Conservation (phyloP, 2,888 invertebrate species). For the Tuberolachnus salignus region DNA sequence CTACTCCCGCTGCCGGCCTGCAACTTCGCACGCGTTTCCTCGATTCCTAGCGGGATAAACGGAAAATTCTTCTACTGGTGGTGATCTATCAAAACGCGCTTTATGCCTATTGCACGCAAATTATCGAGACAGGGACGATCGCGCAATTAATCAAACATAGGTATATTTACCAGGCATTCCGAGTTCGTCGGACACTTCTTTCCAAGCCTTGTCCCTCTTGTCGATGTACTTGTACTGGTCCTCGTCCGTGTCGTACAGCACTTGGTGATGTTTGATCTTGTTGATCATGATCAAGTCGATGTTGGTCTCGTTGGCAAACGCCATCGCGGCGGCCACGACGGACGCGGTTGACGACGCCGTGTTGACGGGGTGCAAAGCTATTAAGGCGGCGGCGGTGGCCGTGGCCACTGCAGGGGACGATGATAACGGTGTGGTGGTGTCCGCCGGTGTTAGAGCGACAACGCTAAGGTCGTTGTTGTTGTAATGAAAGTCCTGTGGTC, state of each 20-base stretch:
- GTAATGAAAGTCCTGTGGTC: neutral
- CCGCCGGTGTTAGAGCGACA: slow-evolving; percentile 22
- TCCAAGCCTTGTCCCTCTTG: slow-evolving; percentile 56
- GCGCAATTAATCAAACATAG: neutral
- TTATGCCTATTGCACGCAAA: neutral
- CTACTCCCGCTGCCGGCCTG: neutral
- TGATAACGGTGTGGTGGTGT: slow-evolving; percentile 19
- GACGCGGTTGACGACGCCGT: slow-evolving; percentile 36
- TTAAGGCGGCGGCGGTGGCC: neutral
- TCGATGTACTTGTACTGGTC: slow-evolving; percentile 56
- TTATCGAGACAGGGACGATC: neutral
- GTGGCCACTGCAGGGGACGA: neutral
- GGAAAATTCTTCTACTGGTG: neutral
- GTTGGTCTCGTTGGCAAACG: slow-evolving; percentile 45
- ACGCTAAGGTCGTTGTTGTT: neutral
- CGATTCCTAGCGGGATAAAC: neutral
- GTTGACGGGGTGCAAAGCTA: neutral
- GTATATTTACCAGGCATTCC: slow-evolving; percentile 50
- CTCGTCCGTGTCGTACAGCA: slow-evolving; percentile 55
- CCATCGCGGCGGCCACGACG: slow-evolving; percentile 46
- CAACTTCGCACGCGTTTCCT: neutral
- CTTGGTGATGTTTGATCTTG: slow-evolving; percentile 48
- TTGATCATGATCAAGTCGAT: slow-evolving; percentile 50
- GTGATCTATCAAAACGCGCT: neutral
- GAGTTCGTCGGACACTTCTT: slow-evolving; percentile 51